Percentiles rank a stretch among this genome's conserved stretches.
These are phyloP conservation scores for Lampropteryx suffumata DNA, from an alignment of 2,888 invertebrate species.

Conservation along the genomic window DNA sequence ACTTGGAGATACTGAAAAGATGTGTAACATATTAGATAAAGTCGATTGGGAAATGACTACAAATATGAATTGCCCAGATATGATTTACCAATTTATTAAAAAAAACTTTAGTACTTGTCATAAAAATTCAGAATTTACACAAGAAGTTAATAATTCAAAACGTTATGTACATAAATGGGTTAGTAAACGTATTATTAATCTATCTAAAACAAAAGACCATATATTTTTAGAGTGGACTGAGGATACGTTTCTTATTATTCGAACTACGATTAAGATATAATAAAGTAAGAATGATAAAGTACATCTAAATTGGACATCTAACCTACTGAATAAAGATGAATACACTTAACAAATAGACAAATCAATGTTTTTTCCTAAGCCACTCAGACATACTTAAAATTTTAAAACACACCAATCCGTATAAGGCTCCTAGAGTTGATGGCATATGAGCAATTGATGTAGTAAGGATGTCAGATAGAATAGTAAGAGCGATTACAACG, in stretches of 20 bases:
- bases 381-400: too few relatives aligned
- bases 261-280: background rate
- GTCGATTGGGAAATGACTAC: background rate
- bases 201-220: background rate
- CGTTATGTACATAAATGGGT: background rate
- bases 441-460: too few relatives aligned
- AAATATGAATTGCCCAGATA: background rate
- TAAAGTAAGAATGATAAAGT: background rate
- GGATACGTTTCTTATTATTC: background rate
- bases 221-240: background rate
- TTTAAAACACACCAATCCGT: too few relatives aligned
- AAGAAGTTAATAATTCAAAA: background rate
- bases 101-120: background rate
- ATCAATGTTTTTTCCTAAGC: too few relatives aligned
- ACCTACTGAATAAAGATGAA: too few relatives aligned
- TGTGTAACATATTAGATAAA: background rate
- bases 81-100: background rate
- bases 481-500: too few relatives aligned
- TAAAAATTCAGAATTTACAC: background rate
- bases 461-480: too few relatives aligned
- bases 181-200: background rate
- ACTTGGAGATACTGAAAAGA: background rate
- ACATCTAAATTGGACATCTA: too few relatives aligned
- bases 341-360: too few relatives aligned
- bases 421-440: too few relatives aligned